Percentiles rank a stretch among this genome's conserved stretches.
Evolutionary conservation across 2,888 invertebrate species (phyloP).

Genomic region (Tuberolachnus salignus): DNA sequence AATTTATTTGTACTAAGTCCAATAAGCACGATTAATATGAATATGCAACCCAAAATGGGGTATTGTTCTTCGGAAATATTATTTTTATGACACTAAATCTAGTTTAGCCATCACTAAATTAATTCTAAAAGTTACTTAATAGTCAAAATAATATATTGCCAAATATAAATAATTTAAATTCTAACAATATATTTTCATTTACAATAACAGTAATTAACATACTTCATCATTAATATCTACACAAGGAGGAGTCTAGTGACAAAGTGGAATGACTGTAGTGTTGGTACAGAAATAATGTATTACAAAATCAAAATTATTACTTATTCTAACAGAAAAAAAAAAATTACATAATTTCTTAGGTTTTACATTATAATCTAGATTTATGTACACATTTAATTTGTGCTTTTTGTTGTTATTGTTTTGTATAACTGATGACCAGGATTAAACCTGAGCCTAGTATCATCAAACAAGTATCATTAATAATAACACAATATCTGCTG

Average conservation of each 20-base stretch:
- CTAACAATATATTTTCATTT: conserved; percentile 2
- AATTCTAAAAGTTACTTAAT: background rate
- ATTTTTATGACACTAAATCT: no score
- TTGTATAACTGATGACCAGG: no score
- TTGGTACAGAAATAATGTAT: conserved; percentile 9
- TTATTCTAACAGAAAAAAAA: conserved; percentile 14
- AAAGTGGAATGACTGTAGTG: background rate
- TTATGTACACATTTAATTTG: conserved; percentile 6
- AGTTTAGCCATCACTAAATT: background rate
- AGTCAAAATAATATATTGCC: conserved; percentile 33
- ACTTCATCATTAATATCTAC: conserved; percentile 1
- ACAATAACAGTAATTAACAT: conserved; percentile 13
- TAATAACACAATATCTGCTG: background rate
- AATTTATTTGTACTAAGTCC: no score
- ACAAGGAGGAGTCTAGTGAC: background rate
- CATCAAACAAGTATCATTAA: conserved; percentile 1
- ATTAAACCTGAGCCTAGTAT: background rate
- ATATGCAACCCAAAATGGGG: no score
- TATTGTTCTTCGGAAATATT: background rate
- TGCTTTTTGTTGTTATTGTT: conserved; percentile 5
- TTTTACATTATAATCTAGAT: conserved; percentile 16
- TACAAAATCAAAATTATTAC: conserved; percentile 29
- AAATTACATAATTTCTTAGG: background rate
- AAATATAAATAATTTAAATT: conserved; percentile 13
- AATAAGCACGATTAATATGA: no score